phyloP scores from a whole-genome alignment of 1,140 invertebrate species.

The Globodera rostochiensis region DNA sequence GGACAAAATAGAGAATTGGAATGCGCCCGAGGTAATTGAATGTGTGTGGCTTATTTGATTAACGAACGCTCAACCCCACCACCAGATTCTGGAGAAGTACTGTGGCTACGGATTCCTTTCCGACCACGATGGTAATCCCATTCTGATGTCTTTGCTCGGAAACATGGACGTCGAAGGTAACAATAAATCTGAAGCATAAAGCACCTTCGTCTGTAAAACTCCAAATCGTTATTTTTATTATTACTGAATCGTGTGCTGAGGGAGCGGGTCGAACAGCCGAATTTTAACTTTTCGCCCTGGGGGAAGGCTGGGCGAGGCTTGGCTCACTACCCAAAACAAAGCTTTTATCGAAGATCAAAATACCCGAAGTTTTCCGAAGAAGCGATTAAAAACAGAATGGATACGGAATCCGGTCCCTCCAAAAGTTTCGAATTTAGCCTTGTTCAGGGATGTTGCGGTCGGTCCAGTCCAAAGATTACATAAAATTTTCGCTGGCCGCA shows the following conservation, averaged over 20 bases:
- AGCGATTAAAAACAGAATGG: no score
- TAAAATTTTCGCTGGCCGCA: conserved; percentile 64
- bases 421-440: not conserved
- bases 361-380: no score
- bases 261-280: not conserved
- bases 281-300: no score
- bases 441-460: conserved; percentile 56
- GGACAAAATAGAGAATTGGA: conserved; percentile 60
- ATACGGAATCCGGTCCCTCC: no score
- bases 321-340: no score
- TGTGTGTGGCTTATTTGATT: no score
- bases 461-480: conserved; percentile 63
- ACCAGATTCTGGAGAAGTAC: conserved; percentile 64
- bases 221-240: no score
- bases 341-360: no score
- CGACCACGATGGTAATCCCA: conserved; percentile 64
- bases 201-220: no score
- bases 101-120: conserved; percentile 64
- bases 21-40: conserved; percentile 55
- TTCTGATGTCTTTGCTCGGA: conserved; percentile 64
- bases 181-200: not conserved
- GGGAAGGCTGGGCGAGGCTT: no score
- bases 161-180: conserved; percentile 65
- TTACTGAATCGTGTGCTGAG: no score
- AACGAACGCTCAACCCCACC: not conserved